A percentile compares a stretch with the other conserved stretches of the same genome.
Conservation (phyloP, 2,113 vertebrate species). For the Ia io region DNA sequence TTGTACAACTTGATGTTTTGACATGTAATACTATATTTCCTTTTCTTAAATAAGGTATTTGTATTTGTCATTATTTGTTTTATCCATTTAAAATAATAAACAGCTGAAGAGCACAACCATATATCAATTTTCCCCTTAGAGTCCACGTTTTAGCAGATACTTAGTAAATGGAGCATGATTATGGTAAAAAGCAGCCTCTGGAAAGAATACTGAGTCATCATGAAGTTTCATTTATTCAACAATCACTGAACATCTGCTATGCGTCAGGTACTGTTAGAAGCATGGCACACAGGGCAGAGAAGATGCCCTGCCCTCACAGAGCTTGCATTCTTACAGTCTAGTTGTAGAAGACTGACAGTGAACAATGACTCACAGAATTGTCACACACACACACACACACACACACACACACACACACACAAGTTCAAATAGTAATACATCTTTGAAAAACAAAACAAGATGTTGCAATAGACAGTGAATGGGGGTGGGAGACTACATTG, state of each 20-base stretch:
- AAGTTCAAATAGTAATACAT: neutral
- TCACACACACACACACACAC: neutral
- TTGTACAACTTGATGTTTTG: neutral
- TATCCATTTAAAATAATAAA: neutral
- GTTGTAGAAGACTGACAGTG: neutral
- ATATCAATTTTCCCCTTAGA: neutral
- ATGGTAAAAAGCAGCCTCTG: neutral
- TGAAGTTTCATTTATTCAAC: neutral
- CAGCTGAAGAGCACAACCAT: neutral
- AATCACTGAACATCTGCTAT: neutral
- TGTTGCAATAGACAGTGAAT: neutral
- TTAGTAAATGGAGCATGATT: neutral
- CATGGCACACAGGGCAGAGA: neutral
- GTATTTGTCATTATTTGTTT: neutral
- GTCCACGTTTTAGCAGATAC: neutral
- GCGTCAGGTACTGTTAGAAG: neutral
- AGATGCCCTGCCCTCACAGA: neutral
- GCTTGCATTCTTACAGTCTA: neutral
- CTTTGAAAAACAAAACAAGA: neutral
- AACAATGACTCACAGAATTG: neutral
- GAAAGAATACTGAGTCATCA: neutral
- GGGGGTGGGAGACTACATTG: neutral
- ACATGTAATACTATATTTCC: neutral
- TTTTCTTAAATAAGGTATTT: neutral
- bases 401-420: no score